A percentile compares a stretch with the other conserved stretches of the same genome.
phyloP scores from a whole-genome alignment of 2,113 vertebrate genomes.

The Nycticryphes semicollaris region DNA sequence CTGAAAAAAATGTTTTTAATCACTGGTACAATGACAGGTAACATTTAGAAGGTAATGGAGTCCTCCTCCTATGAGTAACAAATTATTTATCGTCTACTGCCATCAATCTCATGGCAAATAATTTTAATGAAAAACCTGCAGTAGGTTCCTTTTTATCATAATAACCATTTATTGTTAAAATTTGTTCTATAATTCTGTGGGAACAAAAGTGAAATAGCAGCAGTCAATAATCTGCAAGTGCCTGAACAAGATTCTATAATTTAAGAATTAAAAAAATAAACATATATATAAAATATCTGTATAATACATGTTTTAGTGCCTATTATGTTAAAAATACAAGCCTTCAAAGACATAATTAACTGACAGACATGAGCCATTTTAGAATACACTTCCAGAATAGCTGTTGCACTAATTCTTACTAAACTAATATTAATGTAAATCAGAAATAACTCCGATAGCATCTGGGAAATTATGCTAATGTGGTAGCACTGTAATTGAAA shows the following conservation, averaged over 20 bases:
- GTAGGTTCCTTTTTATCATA: not conserved
- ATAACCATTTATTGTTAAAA: not conserved
- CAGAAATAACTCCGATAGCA: not conserved
- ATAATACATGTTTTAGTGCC: not conserved
- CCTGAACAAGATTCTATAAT: not conserved
- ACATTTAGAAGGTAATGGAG: not conserved
- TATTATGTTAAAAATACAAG: not conserved
- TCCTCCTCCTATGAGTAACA: not conserved
- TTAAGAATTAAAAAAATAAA: not conserved
- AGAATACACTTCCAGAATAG: not conserved
- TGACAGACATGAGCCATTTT: not conserved
- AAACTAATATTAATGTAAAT: conserved; percentile 36
- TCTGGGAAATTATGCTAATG: not conserved
- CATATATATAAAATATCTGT: not conserved
- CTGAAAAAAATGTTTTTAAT: not conserved
- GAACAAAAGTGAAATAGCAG: not conserved
- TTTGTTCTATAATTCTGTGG: not conserved
- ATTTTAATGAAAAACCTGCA: not conserved
- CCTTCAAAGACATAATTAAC: not conserved
- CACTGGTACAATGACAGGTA: not conserved
- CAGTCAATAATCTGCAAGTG: not conserved
- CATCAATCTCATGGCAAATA: not conserved
- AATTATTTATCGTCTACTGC: not conserved
- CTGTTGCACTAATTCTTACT: not conserved
- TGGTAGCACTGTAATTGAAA: not conserved